Conservation (phyloP, 2,888 invertebrate species). For the Clivina fossor region DNA sequence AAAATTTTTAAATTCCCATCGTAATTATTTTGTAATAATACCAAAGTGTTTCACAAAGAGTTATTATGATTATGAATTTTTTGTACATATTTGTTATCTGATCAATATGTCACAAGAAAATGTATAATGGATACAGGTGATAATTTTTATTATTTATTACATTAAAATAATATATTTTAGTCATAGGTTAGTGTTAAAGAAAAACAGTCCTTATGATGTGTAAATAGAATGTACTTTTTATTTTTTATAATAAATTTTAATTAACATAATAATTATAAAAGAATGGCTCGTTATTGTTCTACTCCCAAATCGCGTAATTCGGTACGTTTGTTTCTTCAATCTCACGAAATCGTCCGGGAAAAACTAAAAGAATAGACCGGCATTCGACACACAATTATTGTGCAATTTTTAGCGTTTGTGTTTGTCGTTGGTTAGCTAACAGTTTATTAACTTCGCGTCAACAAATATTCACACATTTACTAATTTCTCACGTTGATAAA, state of each 20-base stretch:
- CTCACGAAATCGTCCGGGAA: background rate
- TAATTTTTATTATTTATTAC: conserved; percentile 18
- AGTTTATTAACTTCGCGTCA: background rate
- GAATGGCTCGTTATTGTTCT: conserved; percentile 15
- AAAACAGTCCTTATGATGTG: conserved; percentile 14
- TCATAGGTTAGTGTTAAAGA: conserved; percentile 1
- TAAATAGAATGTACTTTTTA: conserved; percentile 31
- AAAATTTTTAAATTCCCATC: background rate
- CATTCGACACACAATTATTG: background rate
- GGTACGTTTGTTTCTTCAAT: too few species aligned
- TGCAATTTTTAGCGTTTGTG: too few species aligned
- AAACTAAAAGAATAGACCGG: background rate
- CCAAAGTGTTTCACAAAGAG: conserved; percentile 27
- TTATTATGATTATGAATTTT: conserved; percentile 21
- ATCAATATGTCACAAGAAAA: conserved; percentile 12
- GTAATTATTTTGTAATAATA: conserved; percentile 25
- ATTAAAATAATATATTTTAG: conserved; percentile 24
- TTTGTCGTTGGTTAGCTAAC: conserved; percentile 2
- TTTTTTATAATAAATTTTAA: conserved; percentile 30
- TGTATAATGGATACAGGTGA: conserved; percentile 14
- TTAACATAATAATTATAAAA: conserved; percentile 14
- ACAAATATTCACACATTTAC: conserved; percentile 3
- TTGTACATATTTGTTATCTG: conserved; percentile 5
- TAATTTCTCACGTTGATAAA: background rate
- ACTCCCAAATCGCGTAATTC: too few species aligned